Evolutionary conservation across 2,888 invertebrate genomes (phyloP), one percentile per base, ranked within the genome.

Genomic region (Nysson spinosus): DNA sequence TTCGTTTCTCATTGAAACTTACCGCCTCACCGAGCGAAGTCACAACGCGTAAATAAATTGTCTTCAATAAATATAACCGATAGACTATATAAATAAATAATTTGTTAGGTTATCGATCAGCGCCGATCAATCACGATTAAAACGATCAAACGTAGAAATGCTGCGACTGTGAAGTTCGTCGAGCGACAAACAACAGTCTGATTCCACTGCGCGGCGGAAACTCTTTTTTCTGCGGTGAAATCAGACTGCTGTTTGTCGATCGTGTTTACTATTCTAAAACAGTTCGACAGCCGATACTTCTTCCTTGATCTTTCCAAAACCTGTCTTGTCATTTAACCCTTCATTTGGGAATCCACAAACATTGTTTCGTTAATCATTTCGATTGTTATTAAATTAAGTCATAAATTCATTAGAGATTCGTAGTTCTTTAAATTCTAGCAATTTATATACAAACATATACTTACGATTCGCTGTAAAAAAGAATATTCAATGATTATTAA

Each of bases 1-100:
- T 35, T 17, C n/a, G 35, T 37, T 47, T 47, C 28, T 46, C 30
- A 9, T n/a, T n/a, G n/a, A n/a, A n/a, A n/a, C n/a, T n/a, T n/a
- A n/a, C n/a, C n/a, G n/a, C 12, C 6, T 47, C 24, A 12, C n/a
- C 34, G 28, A 58, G 57, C 55, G 37, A 67, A 60, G 40, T 64
- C 47, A 43, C 65, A 74, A 74, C 74, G 69, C 60, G 62, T 43
- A 82, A 84, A 83, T 84, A 83, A 85, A 85, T 81, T 70, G 80
- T 83, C 74, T 79, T 80, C 65, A 82, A 85, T 83, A 85, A 84
- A 85, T 85, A 83, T 79, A 85, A 85, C 78, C 81, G 75, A 85
- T 85, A 85, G 81, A 84, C 84, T 84, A 84, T 85, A 85, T 85
- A 83, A 83, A 82, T 83, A 83, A 85, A 85, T 85, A 84, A 75